These are phyloP conservation scores for Meta bourneti DNA, from an alignment of 2,888 invertebrate genomes.

Conservation along the genomic window DNA sequence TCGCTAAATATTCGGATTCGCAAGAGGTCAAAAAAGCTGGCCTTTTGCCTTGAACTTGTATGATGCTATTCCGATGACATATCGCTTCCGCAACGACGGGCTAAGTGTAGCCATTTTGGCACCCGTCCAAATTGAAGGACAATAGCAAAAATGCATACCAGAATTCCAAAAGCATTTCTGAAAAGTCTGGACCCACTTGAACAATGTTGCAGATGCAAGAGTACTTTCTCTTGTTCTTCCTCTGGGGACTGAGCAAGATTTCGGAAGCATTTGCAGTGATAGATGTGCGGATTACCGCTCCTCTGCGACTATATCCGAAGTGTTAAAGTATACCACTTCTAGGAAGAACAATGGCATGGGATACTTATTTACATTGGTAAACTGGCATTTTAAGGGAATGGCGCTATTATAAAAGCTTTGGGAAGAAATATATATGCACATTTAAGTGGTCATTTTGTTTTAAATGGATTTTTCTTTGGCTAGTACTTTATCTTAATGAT, in stretches of 20 bases:
- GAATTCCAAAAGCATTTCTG: constrained; percentile 12
- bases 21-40: constrained; percentile 14
- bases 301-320: background rate
- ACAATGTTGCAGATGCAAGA: background rate
- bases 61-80: background rate
- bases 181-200: constrained; percentile 13
- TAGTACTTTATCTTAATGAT: no score
- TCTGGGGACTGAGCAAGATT: constrained; percentile 5
- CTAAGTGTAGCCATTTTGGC: constrained; percentile 20
- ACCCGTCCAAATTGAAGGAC: constrained; percentile 38
- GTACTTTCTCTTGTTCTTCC: background rate
- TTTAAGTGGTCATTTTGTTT: no score
- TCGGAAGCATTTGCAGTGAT: background rate
- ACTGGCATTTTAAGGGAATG: background rate
- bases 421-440: background rate
- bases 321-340: background rate
- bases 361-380: background rate
- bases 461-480: no score
- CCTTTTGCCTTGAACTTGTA: constrained; percentile 44
- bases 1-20: background rate
- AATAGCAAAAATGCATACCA: constrained; percentile 22
- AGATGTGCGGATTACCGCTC: background rate
- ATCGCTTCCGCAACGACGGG: background rate
- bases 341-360: background rate
- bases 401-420: background rate